Percentiles rank a stretch among this genome's conserved stretches.
phyloP scores from a whole-genome alignment of 2,888 invertebrate species.

The Anagyrus pseudococci region DNA sequence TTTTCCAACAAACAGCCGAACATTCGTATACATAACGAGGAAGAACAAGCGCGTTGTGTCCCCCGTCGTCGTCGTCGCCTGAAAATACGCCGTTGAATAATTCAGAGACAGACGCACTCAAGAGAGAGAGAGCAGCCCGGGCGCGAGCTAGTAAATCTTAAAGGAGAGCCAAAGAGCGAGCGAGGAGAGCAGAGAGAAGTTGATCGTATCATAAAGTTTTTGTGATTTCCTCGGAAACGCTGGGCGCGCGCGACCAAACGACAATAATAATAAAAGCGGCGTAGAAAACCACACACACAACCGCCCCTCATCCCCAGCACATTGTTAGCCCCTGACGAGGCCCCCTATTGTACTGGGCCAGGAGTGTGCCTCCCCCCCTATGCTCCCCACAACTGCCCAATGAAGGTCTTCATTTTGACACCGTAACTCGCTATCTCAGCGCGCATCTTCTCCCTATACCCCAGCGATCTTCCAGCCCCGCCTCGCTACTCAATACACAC shows the following conservation, averaged over 20 bases:
- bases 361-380: too few relatives aligned
- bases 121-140: not conserved
- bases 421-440: not conserved
- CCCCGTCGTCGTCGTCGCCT: not conserved
- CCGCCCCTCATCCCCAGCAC: too few relatives aligned
- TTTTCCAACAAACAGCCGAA: too few relatives aligned
- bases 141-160: slow-evolving; percentile 24
- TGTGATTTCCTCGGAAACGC: slow-evolving; percentile 28
- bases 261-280: too few relatives aligned
- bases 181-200: not conserved
- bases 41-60: too few relatives aligned
- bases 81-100: slow-evolving; percentile 21
- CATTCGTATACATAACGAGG: too few relatives aligned
- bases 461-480: not conserved
- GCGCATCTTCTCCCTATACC: slow-evolving; percentile 10
- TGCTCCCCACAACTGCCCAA: too few relatives aligned
- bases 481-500: too few relatives aligned
- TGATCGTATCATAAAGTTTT: slow-evolving; percentile 24
- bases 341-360: too few relatives aligned
- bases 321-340: too few relatives aligned
- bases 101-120: slow-evolving; percentile 12
- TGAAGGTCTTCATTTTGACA: slow-evolving; percentile 24
- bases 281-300: too few relatives aligned
- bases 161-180: not conserved
- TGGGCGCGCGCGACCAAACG: not conserved